These are phyloP conservation scores for Vanessa cardui DNA, from an alignment of 2,888 invertebrate genomes.

Conservation along the genomic window DNA sequence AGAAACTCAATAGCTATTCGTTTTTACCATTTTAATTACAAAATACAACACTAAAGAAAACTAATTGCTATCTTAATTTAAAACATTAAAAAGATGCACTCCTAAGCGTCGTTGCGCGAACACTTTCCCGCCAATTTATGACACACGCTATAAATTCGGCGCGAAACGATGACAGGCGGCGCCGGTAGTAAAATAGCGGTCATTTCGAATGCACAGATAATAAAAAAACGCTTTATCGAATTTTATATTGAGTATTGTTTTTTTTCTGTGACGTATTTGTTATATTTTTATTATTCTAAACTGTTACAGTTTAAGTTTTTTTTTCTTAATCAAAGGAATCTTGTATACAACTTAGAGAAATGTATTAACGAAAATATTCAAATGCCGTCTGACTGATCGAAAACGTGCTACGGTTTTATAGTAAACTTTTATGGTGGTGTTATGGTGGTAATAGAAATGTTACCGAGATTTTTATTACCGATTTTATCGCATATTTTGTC, in stretches of 20 bases:
- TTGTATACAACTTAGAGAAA: too few relatives aligned
- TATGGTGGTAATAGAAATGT: constrained; percentile 11
- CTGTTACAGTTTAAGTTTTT: neutral
- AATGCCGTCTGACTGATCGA: too few relatives aligned
- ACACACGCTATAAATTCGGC: constrained; percentile 56
- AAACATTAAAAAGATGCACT: neutral
- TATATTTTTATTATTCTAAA: too few relatives aligned
- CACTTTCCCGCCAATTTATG: constrained; percentile 45
- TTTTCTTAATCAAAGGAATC: neutral
- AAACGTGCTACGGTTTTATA: neutral
- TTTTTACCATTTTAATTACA: too few relatives aligned
- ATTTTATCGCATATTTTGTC: constrained; percentile 23
- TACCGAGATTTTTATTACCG: constrained; percentile 12
- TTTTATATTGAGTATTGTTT: neutral
- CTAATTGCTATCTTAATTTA: neutral
- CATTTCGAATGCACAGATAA: constrained; percentile 42
- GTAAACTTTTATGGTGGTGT: constrained; percentile 18
- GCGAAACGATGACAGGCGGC: constrained; percentile 50
- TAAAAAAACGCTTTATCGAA: constrained; percentile 21
- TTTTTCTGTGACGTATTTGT: too few relatives aligned
- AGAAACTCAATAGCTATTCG: too few relatives aligned
- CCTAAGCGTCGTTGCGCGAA: constrained; percentile 22
- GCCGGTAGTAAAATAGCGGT: constrained; percentile 49
- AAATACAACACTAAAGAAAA: too few relatives aligned
- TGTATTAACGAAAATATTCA: too few relatives aligned